Base-by-base conservation (phyloP, 2,797 vertebrate genomes). In the Natrix natrix region DNA sequence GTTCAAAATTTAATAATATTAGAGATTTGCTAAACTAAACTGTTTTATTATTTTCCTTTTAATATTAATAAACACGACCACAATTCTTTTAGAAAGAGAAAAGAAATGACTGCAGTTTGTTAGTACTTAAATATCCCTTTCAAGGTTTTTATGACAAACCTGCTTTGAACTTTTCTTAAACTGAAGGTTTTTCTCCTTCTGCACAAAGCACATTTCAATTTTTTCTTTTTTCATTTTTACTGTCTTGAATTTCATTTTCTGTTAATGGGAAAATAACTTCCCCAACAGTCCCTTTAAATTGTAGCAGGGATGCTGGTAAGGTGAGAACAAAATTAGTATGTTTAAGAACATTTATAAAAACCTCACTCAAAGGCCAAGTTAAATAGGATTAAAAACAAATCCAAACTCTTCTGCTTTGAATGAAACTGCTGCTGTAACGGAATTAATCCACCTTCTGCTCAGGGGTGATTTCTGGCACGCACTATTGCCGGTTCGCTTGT, bases 281-380 rank as follows among this genome's bases (percentile, higher is more conserved):
- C 87, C 28, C 91, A 96, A 59, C 2, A 1, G 14, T 0, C 10
- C 32, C 8, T 86, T 91, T 2, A 88, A 94, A 92, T 32, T 94
- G 92, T 61, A 92, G 12, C 12, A 90, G 5, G 87, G 1, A 91
- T 91, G 89, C 92, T 88, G 90, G 22, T 93, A 88, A 95, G 89
- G 83, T 89, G 94, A 93, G 86, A 20, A 37, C 13, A 91, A 95
- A 91, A 16, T 59, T 92, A 91, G 55, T 4, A 92, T 74, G 86
- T 16, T 56, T 93, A 61, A 94, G 91, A 94, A 60, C 83, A 86
- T 92, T 92, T 92, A 88, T 89, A 90, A 88, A 94, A 88, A 93
- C 48, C 56, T 88, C 74, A 52, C 14, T 11, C 89, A 10, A 24
- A 96, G 94, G 83, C 3, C 60, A 92, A 87, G 74, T 8, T 90